Base-by-base conservation (phyloP, 1,140 invertebrate species). In the Sinella curviseta region DNA sequence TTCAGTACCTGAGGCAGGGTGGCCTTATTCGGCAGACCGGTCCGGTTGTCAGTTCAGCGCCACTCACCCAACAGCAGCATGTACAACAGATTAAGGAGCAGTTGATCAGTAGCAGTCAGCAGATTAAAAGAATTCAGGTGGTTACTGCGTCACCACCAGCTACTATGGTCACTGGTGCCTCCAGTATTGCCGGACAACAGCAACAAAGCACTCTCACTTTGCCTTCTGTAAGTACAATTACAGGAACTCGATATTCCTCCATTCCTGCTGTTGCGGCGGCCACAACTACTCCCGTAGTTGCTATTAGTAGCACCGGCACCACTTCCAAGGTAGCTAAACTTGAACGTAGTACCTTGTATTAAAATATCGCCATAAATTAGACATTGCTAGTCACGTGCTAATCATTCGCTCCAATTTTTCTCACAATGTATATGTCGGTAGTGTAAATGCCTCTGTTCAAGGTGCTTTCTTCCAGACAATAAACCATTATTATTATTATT, bases 101-200 rank as follows among this genome's bases (percentile, higher is more conserved):
- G 1, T 30, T 48, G 14, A 17, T 75, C 2, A 17, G 24, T 2
- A 30, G 4, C 54, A 26, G 17, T 14, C 77, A 48, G 14, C 78
- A 80, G 35, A 54, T 77, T 14, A 80, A 80, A 26, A 0, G 78
- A 26, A 80, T 80, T 30, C 78, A 80, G 75, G 74, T 80, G 2
- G 78, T 80, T 1, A 70, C 78, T 1, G 30, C 73, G 8, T 30
- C 34, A 0, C 30, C 73, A 31, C 75, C 75, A 28, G 28, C 78
- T 0, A 33, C 73, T 1, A 74, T 78, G 54, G 77, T 74, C 16
- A 74, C 65, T 16, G 77, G 65, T 3, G 65, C 55, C 20, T 74
- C 77, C 0, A 70, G 65, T 30, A 33, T 70, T 8, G n/a, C 31
- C 31, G 3, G 26, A 2, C 65, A 70, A 4, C 65, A 30, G 14